These are phyloP conservation scores for Coptodon bakossiorum DNA, from an alignment of 2,113 vertebrate species.

Conservation along the genomic window DNA sequence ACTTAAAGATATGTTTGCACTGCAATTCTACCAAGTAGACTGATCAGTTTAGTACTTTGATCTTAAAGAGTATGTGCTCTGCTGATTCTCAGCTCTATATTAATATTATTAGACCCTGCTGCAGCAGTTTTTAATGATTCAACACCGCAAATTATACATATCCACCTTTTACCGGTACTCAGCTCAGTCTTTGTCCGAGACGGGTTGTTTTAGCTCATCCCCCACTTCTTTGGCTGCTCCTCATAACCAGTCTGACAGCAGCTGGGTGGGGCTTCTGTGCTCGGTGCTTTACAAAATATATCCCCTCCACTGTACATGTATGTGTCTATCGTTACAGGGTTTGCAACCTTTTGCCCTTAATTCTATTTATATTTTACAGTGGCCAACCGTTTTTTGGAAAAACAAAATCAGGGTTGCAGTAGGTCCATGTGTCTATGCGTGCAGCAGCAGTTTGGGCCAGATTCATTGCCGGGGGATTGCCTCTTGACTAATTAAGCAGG, in stretches of 20 bases:
- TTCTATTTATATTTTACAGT: not conserved
- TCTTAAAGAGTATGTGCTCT: not conserved
- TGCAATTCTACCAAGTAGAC: not conserved
- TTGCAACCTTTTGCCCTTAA: not conserved
- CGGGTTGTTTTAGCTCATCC: not conserved
- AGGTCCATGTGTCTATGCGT: not conserved
- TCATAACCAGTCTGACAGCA: not conserved
- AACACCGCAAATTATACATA: not conserved
- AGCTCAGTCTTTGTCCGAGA: not conserved
- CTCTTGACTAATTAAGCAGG: slow-evolving; percentile 35
- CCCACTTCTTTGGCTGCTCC: not conserved
- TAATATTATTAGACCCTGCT: not conserved
- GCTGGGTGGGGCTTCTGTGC: not conserved
- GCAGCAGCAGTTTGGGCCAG: not conserved
- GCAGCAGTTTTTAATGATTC: not conserved
- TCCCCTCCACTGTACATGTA: not conserved
- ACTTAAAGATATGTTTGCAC: not conserved
- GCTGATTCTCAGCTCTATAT: not conserved
- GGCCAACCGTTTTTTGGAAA: rapidly evolving
- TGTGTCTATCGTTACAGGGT: not conserved
- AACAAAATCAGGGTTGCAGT: not conserved
- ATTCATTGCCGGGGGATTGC: slow-evolving; percentile 1
- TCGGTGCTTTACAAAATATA: not conserved
- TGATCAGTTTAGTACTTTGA: not conserved
- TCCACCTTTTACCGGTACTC: not conserved